phyloP scores from a whole-genome alignment of 2,888 invertebrate species.

The Tetheella fluctuosa region DNA sequence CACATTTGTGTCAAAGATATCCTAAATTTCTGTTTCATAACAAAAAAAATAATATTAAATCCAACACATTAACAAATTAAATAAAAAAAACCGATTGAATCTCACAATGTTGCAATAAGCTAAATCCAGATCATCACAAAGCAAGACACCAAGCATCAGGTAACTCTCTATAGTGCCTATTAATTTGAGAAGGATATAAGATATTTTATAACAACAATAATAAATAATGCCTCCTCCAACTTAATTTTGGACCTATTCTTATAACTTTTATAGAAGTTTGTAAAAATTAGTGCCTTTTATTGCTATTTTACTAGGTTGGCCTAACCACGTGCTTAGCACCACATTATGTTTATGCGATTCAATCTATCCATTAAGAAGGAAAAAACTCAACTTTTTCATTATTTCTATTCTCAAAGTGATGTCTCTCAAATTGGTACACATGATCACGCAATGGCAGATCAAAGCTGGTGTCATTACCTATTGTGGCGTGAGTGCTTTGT shows the following conservation, averaged over 20 bases:
- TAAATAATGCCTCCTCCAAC: no score
- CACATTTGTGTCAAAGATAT: neutral
- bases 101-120: no score
- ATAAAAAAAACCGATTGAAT: neutral
- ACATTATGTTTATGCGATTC: slow-evolving; percentile 12
- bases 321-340: no score
- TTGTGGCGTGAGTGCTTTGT: slow-evolving; percentile 71
- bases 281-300: neutral
- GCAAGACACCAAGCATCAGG: no score
- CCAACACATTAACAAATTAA: neutral
- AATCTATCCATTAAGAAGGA: slow-evolving; percentile 22
- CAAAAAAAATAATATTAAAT: neutral
- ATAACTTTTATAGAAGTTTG: neutral
- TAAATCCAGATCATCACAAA: no score
- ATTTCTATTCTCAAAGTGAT: slow-evolving; percentile 13
- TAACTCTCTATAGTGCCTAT: no score
- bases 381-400: slow-evolving; percentile 20
- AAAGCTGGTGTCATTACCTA: slow-evolving; percentile 72
- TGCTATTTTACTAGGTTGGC: no score
- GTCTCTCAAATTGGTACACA: slow-evolving; percentile 41
- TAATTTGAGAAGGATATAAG: no score
- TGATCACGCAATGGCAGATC: slow-evolving; percentile 59
- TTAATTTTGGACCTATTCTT: neutral
- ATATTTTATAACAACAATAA: no score
- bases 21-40: neutral